phyloP scores from a whole-genome alignment of 2,113 vertebrate species.

The Poicephalus gulielmi region DNA sequence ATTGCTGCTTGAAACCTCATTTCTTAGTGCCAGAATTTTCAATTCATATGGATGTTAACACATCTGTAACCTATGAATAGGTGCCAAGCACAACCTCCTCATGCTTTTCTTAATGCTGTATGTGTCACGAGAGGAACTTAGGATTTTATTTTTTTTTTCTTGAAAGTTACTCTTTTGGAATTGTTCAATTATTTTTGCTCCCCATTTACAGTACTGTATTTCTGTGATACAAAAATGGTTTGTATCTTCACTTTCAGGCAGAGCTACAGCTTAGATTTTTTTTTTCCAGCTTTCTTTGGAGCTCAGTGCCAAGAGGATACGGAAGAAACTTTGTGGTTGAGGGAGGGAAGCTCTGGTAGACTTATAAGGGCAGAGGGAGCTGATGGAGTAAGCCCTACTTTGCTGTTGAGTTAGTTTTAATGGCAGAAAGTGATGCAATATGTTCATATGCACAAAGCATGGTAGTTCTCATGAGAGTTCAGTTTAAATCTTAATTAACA shows the following conservation, averaged over 20 bases:
- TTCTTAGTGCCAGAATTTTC: neutral
- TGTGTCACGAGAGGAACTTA: fast-evolving
- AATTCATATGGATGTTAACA: neutral
- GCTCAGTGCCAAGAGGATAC: neutral
- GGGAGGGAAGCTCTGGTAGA: neutral
- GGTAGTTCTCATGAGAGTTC: neutral
- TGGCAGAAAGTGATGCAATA: neutral
- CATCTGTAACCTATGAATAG: neutral
- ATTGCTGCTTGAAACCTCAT: neutral
- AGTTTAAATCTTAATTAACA: neutral
- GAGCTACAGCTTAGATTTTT: neutral
- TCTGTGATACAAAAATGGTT: neutral
- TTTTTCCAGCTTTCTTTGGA: neutral
- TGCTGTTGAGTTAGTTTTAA: neutral
- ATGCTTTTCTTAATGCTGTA: neutral
- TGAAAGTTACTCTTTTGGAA: neutral
- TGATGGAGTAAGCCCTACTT: neutral
- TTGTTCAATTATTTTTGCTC: neutral
- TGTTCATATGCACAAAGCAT: neutral
- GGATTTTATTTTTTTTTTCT: neutral
- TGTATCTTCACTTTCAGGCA: neutral
- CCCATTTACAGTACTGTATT: neutral
- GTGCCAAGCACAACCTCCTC: neutral
- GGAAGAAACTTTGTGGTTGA: neutral
- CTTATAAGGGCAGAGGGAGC: neutral